Evolutionary conservation across 2,888 invertebrate species (phyloP).

Genomic region (Leuctra nigra): DNA sequence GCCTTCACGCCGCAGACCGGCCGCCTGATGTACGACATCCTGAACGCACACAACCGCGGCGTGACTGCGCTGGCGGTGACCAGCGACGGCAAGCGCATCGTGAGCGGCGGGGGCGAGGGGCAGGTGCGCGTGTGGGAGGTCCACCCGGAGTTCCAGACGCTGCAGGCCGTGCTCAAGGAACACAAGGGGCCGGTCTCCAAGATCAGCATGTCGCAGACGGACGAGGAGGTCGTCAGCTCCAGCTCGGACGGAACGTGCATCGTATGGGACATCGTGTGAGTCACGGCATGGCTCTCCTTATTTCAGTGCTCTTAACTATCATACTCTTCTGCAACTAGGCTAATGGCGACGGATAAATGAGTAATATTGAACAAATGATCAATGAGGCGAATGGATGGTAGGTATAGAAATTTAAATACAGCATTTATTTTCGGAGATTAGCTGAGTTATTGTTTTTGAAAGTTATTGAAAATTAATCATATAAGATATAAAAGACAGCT

Average conservation of each 20-base stretch:
- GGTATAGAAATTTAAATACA: too few relatives aligned
- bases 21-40: slow-evolving; percentile 70
- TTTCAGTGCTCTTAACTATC: too few relatives aligned
- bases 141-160: slow-evolving; percentile 55
- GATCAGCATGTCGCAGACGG: slow-evolving; percentile 67
- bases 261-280: slow-evolving; percentile 82
- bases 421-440: too few relatives aligned
- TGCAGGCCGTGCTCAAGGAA: slow-evolving; percentile 76
- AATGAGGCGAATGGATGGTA: too few relatives aligned
- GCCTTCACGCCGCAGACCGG: slow-evolving; percentile 80
- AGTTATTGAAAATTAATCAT: too few relatives aligned
- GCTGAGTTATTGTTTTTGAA: too few relatives aligned
- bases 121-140: slow-evolving; percentile 64
- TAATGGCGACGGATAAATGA: too few relatives aligned
- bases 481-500: too few relatives aligned
- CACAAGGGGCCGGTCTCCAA: slow-evolving; percentile 84
- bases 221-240: slow-evolving; percentile 80
- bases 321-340: too few relatives aligned
- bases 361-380: too few relatives aligned
- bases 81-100: slow-evolving; percentile 58
- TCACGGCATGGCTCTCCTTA: slow-evolving; percentile 17
- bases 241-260: slow-evolving; percentile 90
- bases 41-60: slow-evolving; percentile 85
- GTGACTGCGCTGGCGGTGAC: slow-evolving; percentile 76
- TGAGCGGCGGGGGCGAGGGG: slow-evolving; percentile 65